Evolutionary conservation across 2,113 vertebrate species (phyloP).

Genomic region (Amia ocellicauda): DNA sequence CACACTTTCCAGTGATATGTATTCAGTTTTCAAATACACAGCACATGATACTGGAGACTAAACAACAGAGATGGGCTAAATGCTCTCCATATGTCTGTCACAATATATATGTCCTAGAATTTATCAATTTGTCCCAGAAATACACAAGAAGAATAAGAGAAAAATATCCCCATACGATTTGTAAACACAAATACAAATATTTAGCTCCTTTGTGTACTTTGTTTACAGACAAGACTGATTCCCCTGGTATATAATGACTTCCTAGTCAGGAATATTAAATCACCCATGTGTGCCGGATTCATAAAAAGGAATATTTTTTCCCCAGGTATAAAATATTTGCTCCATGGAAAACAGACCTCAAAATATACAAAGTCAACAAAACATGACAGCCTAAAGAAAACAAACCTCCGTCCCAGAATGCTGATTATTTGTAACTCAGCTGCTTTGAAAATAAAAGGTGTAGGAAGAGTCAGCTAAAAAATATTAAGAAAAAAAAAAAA

Average conservation of each 20-base stretch:
- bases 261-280: not conserved
- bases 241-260: not conserved
- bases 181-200: slow-evolving; percentile 4
- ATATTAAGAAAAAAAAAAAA: not conserved
- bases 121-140: no score
- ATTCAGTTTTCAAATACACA: no score
- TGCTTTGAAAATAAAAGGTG: slow-evolving; percentile 1
- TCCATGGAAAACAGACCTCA: no score
- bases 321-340: no score
- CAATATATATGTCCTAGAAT: no score
- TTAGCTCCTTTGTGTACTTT: not conserved
- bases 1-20: no score
- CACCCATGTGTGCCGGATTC: not conserved
- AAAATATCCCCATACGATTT: not conserved
- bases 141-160: slow-evolving; percentile 1
- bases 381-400: no score
- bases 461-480: no score
- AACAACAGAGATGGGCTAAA: no score
- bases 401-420: not conserved
- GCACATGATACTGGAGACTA: no score
- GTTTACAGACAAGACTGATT: slow-evolving; percentile 1
- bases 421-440: not conserved
- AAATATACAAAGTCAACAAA: no score
- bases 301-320: not conserved
- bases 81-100: no score